Conservation (phyloP, 2,113 vertebrate genomes). For the Hypomesus transpacificus region DNA sequence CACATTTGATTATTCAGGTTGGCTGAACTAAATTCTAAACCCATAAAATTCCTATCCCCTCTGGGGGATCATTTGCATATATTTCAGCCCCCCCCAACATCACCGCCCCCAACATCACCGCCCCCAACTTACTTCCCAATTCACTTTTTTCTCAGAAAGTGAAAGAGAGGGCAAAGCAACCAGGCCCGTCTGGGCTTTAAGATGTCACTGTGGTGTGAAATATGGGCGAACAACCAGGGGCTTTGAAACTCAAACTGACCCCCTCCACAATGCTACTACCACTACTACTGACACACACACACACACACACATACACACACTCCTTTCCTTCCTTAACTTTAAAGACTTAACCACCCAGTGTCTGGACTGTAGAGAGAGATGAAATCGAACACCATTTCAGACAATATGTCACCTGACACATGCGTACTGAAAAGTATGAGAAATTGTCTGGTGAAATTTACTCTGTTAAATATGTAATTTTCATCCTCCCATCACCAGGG, state of each 20-base stretch:
- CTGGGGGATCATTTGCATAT: constrained; percentile 82
- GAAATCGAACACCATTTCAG: too few species aligned
- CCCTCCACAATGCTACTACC: constrained; percentile 17
- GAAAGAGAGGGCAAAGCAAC: constrained; percentile 72
- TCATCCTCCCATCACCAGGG: too few species aligned
- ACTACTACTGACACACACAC: constrained; percentile 36
- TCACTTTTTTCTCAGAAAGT: constrained; percentile 70
- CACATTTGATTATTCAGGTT: constrained; percentile 92
- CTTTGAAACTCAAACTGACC: constrained; percentile 71
- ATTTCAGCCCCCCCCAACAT: constrained; percentile 62
- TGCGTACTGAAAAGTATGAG: too few species aligned
- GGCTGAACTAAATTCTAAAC: constrained; percentile 85
- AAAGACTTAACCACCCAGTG: too few species aligned
- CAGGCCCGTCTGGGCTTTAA: constrained; percentile 75
- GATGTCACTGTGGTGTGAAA: constrained; percentile 78
- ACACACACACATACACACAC: constrained; percentile 33
- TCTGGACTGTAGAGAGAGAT: too few species aligned
- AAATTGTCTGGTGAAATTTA: too few species aligned
- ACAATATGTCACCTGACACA: too few species aligned
- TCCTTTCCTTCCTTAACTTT: too few species aligned
- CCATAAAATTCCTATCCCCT: constrained; percentile 83
- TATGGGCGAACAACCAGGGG: constrained; percentile 71
- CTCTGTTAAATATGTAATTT: too few species aligned
- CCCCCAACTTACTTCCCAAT: constrained; percentile 44
- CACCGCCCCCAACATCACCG: constrained; percentile 28